These are phyloP conservation scores for Phyllostomus discolor DNA, from an alignment of 2,113 vertebrate genomes.

Conservation along the genomic window DNA sequence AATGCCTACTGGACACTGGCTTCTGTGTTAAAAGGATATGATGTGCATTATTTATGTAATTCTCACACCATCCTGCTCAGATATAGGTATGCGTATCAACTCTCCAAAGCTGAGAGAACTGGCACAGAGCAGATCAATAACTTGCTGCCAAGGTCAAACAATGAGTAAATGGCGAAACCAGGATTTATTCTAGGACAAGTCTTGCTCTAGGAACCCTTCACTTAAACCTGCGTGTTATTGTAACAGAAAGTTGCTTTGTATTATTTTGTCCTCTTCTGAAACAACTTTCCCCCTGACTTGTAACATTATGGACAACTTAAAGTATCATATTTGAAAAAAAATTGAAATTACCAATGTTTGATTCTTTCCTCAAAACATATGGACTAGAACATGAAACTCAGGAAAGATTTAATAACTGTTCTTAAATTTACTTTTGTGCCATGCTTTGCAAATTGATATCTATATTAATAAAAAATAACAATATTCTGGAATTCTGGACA, in stretches of 20 bases:
- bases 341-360: neutral
- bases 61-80: neutral
- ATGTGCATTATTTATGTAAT: neutral
- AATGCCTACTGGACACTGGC: neutral
- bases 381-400: neutral
- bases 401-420: neutral
- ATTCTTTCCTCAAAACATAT: neutral
- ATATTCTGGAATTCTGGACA: neutral
- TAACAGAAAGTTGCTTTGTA: neutral
- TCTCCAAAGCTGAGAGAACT: neutral
- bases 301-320: neutral
- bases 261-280: constrained; percentile 8
- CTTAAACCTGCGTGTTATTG: neutral
- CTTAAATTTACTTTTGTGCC: neutral
- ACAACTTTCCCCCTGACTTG: neutral
- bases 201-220: neutral
- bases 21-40: neutral
- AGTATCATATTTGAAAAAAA: neutral
- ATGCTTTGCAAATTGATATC: neutral
- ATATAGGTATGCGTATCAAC: neutral
- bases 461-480: neutral
- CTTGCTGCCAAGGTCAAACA: neutral
- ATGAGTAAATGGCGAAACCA: neutral
- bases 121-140: neutral
- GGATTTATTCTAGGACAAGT: neutral